Evolutionary conservation across 2,888 invertebrate species (phyloP).

Genomic region (Dolichomitus sp.): DNA sequence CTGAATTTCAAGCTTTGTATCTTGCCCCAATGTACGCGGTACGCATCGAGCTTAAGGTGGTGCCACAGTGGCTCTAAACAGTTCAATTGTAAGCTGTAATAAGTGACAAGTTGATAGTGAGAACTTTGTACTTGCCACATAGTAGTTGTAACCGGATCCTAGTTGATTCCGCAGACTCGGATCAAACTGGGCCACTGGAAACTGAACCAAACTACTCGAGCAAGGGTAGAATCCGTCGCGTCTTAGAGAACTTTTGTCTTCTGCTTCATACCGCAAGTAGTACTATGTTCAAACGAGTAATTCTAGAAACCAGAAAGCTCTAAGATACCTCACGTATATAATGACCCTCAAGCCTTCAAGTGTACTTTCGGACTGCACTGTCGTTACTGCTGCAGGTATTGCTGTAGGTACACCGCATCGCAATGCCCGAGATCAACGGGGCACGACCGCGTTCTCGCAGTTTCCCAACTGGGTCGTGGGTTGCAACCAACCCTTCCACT

Average conservation of each 20-base stretch:
- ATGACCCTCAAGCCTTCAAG: conserved; percentile 58
- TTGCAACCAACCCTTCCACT: conserved; percentile 27
- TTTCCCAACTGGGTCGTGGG: conserved; percentile 66
- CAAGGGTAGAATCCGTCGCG: conserved; percentile 28
- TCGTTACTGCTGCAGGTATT: conserved; percentile 26
- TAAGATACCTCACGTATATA: conserved; percentile 59
- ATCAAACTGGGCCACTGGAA: not conserved
- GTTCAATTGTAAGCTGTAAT: too few relatives aligned
- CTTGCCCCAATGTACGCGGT: too few relatives aligned
- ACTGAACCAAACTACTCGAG: conserved; percentile 22
- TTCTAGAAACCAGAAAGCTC: conserved; percentile 47
- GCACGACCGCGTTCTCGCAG: conserved; percentile 57
- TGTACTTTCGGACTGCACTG: conserved; percentile 56
- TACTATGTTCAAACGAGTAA: conserved; percentile 40
- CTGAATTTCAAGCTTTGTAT: too few relatives aligned
- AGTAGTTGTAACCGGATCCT: not conserved
- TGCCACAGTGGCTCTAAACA: too few relatives aligned
- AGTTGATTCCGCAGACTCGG: not conserved
- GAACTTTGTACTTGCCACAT: not conserved
- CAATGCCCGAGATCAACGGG: conserved; percentile 59
- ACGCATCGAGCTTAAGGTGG: too few relatives aligned
- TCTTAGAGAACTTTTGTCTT: conserved; percentile 24
- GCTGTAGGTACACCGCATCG: conserved; percentile 53
- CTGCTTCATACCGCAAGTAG: conserved; percentile 22
- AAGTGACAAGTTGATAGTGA: too few relatives aligned